Conservation (phyloP, 2,797 vertebrate genomes). For the Amblyopsis hoosieri region DNA sequence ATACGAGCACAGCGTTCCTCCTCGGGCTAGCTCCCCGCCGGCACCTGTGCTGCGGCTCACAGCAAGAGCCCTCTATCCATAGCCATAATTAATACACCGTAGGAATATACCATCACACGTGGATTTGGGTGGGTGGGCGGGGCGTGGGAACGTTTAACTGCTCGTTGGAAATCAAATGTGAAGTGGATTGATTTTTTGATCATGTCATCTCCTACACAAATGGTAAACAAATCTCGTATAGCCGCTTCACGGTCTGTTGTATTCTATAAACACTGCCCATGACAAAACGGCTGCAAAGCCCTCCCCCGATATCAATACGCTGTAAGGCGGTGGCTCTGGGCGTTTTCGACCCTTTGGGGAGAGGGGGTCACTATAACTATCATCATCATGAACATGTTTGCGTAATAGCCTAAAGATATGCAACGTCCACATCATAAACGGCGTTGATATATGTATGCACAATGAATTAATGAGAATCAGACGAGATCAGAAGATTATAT, state of each 20-base stretch:
- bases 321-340: too few species aligned
- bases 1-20: conserved; percentile 75
- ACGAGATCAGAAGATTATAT: too few species aligned
- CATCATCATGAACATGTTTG: background rate
- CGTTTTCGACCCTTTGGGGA: too few species aligned
- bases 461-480: too few species aligned
- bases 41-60: conserved; percentile 46
- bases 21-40: conserved; percentile 71
- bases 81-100: conserved; percentile 76
- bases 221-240: conserved; percentile 68
- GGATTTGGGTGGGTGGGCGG: conserved; percentile 54
- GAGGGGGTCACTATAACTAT: too few species aligned
- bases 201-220: conserved; percentile 71
- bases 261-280: conserved; percentile 59
- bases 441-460: too few species aligned
- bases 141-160: conserved; percentile 64
- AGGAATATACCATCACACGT: conserved; percentile 70
- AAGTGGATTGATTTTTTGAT: conserved; percentile 73
- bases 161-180: conserved; percentile 66
- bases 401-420: background rate
- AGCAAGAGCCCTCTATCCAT: conserved; percentile 70
- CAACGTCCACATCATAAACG: too few species aligned
- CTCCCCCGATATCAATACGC: background rate
- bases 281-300: conserved; percentile 45
- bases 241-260: conserved; percentile 72